Evolutionary conservation across 2,797 vertebrate genomes (phyloP).

Genomic region (Euphonia xanthogaster): DNA sequence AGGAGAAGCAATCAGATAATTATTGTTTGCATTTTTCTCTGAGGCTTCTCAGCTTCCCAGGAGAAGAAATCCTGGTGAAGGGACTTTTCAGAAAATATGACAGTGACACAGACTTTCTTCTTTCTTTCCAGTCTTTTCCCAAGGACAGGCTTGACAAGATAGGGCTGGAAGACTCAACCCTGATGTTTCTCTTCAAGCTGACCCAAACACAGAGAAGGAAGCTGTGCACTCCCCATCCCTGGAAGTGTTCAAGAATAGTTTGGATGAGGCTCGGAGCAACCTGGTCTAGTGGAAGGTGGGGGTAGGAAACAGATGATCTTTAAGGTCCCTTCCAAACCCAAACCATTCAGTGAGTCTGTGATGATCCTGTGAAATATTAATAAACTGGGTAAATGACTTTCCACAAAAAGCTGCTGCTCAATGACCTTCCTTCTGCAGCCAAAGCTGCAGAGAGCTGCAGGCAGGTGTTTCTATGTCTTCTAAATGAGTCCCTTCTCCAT

Average conservation of each 20-base stretch:
- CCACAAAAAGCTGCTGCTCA: background rate
- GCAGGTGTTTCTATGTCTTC: background rate
- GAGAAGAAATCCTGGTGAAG: no score
- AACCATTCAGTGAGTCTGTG: background rate
- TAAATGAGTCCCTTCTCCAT: no score
- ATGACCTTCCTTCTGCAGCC: background rate
- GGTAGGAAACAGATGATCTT: background rate
- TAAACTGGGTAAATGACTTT: background rate
- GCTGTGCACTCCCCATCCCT: background rate
- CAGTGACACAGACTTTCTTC: background rate
- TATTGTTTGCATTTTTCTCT: no score
- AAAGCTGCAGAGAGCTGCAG: background rate
- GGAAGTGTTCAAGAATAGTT: background rate
- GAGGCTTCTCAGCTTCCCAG: no score
- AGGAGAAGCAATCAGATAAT: no score
- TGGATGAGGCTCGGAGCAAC: background rate
- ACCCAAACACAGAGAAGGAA: background rate
- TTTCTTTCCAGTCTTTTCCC: background rate
- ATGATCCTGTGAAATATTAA: background rate
- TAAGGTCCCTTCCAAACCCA: background rate
- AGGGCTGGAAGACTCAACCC: background rate
- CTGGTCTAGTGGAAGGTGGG: background rate
- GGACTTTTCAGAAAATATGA: no score
- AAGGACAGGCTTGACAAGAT: background rate
- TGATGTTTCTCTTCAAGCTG: background rate